Evolutionary conservation across 92 coral and sea anemone genomes (phyloP).

Genomic region (Parazoanthus swiftii): DNA sequence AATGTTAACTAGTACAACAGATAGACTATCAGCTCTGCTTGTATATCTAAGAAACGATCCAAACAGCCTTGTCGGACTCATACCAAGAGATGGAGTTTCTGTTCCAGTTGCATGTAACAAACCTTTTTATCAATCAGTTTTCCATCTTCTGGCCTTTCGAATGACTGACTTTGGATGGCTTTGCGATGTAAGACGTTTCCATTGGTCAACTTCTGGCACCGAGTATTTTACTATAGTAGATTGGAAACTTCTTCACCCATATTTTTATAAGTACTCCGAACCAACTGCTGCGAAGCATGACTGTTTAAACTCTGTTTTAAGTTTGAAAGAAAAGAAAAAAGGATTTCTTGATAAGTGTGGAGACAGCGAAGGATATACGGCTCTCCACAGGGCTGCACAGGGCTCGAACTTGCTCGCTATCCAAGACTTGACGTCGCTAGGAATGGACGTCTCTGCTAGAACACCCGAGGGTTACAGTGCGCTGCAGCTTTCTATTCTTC

Average conservation of each 20-base stretch:
- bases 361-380: slow-evolving; percentile 25
- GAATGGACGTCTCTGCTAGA: not conserved
- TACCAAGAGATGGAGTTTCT: not conserved
- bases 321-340: not conserved
- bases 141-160: slow-evolving; percentile 31
- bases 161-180: slow-evolving; percentile 39
- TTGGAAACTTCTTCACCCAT: slow-evolving; percentile 23
- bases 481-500: not conserved
- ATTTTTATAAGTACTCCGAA: not conserved
- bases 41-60: not conserved
- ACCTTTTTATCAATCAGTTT: slow-evolving; percentile 23
- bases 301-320: not conserved
- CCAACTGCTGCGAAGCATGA: not conserved
- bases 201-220: not conserved
- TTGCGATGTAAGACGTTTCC: not conserved
- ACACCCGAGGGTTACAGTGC: slow-evolving; percentile 6
- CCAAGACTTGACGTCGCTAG: not conserved
- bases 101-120: not conserved
- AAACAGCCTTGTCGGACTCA: not conserved
- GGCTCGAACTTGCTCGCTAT: slow-evolving; percentile 10
- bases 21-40: not conserved
- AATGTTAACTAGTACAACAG: not conserved
- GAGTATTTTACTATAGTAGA: not conserved
- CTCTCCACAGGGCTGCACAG: slow-evolving; percentile 34
- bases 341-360: slow-evolving; percentile 27